Conservation (phyloP, 2,797 vertebrate genomes). For the Miichthys miiuy region DNA sequence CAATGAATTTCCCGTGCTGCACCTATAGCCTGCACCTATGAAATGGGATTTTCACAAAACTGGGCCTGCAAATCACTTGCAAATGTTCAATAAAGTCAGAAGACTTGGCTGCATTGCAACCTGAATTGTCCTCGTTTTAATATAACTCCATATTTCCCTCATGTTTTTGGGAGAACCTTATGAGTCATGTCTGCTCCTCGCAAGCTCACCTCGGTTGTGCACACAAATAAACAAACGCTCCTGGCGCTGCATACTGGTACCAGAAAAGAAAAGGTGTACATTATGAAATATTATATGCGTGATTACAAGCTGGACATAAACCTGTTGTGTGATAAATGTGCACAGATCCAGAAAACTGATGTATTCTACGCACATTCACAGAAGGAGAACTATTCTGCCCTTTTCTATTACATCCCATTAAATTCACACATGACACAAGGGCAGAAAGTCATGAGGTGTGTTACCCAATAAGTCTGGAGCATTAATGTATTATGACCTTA, state of each 20-base stretch:
- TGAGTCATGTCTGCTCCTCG: not conserved
- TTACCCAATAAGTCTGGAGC: conserved; percentile 31
- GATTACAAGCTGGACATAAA: conserved; percentile 13
- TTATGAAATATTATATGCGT: not conserved
- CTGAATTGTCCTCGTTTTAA: not conserved
- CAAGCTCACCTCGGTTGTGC: not conserved
- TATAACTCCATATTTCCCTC: not conserved
- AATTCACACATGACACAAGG: conserved; percentile 40
- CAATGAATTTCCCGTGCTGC: not conserved
- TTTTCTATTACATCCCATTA: conserved; percentile 40
- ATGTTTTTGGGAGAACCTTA: not conserved
- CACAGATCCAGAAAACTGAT: not conserved
- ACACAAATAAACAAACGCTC: not conserved
- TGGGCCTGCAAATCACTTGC: not conserved
- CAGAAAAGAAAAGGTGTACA: not conserved
- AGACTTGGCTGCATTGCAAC: not conserved
- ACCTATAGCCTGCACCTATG: not conserved
- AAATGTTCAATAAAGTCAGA: not conserved
- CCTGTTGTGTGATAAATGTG: not conserved
- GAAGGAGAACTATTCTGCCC: conserved; percentile 4
- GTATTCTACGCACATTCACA: not conserved
- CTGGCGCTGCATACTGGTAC: not conserved
- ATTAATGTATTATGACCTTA: conserved; percentile 47
- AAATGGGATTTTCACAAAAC: not conserved
- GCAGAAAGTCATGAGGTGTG: conserved; percentile 13